Conservation (phyloP, 2,797 vertebrate genomes). For the Lepus oiostolus region DNA sequence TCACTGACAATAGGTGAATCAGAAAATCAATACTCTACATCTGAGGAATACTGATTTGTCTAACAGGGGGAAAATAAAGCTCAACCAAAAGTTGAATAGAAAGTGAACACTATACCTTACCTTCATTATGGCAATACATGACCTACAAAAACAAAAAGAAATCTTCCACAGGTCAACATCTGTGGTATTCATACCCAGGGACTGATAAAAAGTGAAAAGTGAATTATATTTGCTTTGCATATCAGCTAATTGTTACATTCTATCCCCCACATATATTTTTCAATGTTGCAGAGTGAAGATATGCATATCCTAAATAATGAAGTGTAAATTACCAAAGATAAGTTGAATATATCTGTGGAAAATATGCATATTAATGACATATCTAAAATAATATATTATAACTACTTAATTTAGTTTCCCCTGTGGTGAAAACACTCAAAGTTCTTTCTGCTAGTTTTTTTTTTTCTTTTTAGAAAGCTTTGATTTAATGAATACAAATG, state of each 20-base stretch:
- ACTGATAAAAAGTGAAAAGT: background rate
- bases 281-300: background rate
- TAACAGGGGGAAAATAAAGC: constrained; percentile 25
- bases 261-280: background rate
- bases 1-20: constrained; percentile 3
- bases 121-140: background rate
- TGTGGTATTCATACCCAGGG: background rate
- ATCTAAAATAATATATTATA: background rate
- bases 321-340: background rate
- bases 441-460: too few species aligned
- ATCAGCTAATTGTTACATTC: background rate
- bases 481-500: too few species aligned
- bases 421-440: too few species aligned
- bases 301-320: background rate
- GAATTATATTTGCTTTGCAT: background rate
- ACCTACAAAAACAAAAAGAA: background rate
- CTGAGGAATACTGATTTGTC: constrained; percentile 51
- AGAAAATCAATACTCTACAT: constrained; percentile 25
- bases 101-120: background rate
- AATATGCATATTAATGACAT: background rate
- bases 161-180: background rate
- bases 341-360: background rate
- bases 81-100: constrained; percentile 15
- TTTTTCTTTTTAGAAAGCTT: too few species aligned
- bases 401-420: too few species aligned